phyloP scores from a whole-genome alignment of 2,113 vertebrate species.

The Synodontis membranacea region DNA sequence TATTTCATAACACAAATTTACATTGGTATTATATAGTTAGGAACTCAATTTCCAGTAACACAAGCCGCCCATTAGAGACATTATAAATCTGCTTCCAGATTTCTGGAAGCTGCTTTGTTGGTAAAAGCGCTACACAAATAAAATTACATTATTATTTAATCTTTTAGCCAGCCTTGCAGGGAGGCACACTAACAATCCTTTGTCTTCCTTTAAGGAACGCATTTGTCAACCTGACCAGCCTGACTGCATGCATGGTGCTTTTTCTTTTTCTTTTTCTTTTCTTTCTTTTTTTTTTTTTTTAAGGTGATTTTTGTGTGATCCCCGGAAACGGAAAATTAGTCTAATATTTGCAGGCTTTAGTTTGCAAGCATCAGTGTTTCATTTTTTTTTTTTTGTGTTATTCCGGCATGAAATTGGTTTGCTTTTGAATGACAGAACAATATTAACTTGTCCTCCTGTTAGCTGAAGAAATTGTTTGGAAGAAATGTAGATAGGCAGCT shows the following conservation, averaged over 20 bases:
- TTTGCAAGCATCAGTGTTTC: neutral
- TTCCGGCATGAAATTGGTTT: neutral
- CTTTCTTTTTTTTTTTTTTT: too few species aligned
- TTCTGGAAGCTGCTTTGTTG: neutral
- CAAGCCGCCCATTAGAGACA: neutral
- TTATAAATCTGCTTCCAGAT: neutral
- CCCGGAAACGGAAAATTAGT: neutral
- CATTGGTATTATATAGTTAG: neutral
- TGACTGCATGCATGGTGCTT: too few species aligned
- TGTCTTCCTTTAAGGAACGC: constrained; percentile 8
- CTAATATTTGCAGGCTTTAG: neutral
- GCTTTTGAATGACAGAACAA: constrained; percentile 16
- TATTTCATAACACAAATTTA: neutral
- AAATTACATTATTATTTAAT: neutral
- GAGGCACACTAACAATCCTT: neutral
- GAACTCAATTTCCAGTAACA: neutral
- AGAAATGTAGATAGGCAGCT: neutral
- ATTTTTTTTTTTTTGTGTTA: neutral
- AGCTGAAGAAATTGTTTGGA: neutral
- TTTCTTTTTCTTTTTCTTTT: too few species aligned
- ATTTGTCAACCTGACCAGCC: constrained; percentile 5
- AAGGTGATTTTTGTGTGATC: neutral
- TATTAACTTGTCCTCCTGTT: neutral
- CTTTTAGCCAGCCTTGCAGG: neutral
- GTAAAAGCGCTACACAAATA: neutral